Evolutionary conservation across 2,113 vertebrate species (phyloP).

Genomic region (Leuciscus idus): DNA sequence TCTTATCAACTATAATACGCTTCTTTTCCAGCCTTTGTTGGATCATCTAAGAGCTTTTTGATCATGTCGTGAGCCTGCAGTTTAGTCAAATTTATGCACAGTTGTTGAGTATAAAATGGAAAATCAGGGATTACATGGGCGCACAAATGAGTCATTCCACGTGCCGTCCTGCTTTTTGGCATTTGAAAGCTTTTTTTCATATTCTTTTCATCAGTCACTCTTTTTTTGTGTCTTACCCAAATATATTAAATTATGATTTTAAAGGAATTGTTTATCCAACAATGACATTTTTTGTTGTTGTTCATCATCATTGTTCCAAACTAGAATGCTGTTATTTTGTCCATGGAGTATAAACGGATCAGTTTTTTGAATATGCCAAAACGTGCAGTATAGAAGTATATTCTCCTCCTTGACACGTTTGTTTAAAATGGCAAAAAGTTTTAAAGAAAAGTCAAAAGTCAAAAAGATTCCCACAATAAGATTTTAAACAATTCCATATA

Average conservation of each 20-base stretch:
- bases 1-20: neutral
- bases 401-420: neutral
- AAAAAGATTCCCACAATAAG: neutral
- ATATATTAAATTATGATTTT: neutral
- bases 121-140: neutral
- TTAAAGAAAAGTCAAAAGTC: too few relatives aligned
- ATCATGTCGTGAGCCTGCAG: slow-evolving; percentile 6
- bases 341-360: neutral
- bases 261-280: neutral
- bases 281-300: neutral
- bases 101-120: slow-evolving; percentile 23
- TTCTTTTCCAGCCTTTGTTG: slow-evolving; percentile 4
- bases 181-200: neutral
- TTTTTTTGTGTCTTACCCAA: neutral
- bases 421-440: neutral
- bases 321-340: neutral
- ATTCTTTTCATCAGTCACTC: neutral
- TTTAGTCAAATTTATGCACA: neutral
- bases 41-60: slow-evolving; percentile 20
- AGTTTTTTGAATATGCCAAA: too few relatives aligned
- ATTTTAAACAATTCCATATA: neutral
- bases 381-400: neutral
- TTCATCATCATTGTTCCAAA: neutral
- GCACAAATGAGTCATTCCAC: slow-evolving; percentile 15
- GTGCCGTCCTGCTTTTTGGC: neutral